phyloP scores from a whole-genome alignment of 1,140 invertebrate species.

The Sycophaga agraensis region DNA sequence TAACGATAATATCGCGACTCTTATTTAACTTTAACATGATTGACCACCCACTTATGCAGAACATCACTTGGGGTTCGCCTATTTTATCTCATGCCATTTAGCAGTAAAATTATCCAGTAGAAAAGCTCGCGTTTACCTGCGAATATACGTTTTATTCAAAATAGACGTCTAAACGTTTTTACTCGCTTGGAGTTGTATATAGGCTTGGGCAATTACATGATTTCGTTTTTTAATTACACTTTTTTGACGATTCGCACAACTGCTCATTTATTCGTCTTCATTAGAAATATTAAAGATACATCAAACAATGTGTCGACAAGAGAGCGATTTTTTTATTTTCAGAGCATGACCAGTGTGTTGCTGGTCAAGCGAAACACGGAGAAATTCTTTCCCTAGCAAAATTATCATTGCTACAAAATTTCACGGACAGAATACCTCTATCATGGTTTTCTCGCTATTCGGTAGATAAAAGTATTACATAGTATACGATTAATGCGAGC shows the following conservation, averaged over 20 bases:
- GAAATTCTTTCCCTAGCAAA: slow-evolving; percentile 6
- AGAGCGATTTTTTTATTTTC: not conserved
- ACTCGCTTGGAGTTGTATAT: not conserved
- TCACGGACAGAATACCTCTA: not conserved
- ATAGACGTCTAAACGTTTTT: slow-evolving; percentile 22
- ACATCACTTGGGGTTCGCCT: not conserved
- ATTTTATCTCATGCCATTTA: not conserved
- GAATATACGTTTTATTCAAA: slow-evolving; percentile 25
- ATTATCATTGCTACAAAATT: not conserved
- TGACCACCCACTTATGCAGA: not conserved
- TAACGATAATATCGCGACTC: not conserved
- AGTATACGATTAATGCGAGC: too few relatives aligned
- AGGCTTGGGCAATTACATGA: not conserved
- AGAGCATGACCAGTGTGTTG: not conserved
- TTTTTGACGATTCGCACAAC: not conserved
- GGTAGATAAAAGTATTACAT: too few relatives aligned
- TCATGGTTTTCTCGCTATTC: not conserved
- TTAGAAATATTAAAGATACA: not conserved
- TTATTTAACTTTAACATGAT: not conserved
- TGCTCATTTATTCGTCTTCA: slow-evolving; percentile 2
- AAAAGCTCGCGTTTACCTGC: slow-evolving; percentile 21
- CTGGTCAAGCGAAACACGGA: not conserved
- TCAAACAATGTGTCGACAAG: not conserved
- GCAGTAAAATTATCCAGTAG: slow-evolving; percentile 21
- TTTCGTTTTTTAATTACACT: not conserved